These are phyloP conservation scores for Mystacornis crossleyi DNA, from an alignment of 2,113 vertebrate species.

Conservation along the genomic window DNA sequence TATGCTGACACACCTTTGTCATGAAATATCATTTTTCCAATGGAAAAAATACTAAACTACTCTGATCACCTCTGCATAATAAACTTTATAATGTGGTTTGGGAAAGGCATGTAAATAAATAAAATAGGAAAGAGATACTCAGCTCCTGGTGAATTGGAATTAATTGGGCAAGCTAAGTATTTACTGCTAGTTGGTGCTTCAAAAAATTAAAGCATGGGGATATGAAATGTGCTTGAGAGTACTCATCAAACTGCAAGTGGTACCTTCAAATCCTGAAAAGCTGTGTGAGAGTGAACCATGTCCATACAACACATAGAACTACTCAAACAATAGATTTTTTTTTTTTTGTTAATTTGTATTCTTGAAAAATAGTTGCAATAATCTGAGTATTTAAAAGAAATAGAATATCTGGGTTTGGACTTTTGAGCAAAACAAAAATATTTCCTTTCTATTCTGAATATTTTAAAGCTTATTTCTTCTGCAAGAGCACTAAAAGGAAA, in stretches of 20 bases:
- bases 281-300: not conserved
- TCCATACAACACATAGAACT: not conserved
- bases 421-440: not conserved
- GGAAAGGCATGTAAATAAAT: not conserved
- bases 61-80: not conserved
- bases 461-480: not conserved
- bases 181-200: not conserved
- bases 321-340: not conserved
- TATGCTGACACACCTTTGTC: not conserved
- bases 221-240: not conserved
- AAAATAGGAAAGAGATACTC: not conserved
- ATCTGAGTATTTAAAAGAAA: not conserved
- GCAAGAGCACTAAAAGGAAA: not conserved
- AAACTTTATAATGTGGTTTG: not conserved
- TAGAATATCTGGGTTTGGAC: not conserved
- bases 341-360: not conserved
- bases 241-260: not conserved
- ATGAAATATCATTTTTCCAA: not conserved
- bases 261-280: not conserved
- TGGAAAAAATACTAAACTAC: not conserved
- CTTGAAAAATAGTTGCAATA: not conserved
- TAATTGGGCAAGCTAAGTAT: not conserved
- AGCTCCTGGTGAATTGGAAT: not conserved
- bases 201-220: not conserved
- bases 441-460: not conserved